Conservation (phyloP, 2,797 vertebrate species). For the Syndactyla subalaris region DNA sequence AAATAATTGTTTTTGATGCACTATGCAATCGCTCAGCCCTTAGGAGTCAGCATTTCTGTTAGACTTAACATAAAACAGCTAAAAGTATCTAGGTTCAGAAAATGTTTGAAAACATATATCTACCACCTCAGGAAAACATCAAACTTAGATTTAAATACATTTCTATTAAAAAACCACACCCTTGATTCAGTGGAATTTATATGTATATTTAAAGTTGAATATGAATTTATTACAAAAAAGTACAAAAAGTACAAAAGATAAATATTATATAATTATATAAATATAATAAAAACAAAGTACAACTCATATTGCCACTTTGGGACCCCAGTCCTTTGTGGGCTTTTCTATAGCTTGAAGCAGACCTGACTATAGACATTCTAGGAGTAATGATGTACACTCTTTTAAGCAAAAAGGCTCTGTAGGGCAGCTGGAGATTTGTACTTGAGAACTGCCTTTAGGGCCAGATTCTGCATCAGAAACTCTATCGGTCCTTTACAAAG, state of each 20-base stretch:
- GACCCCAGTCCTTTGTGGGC: background rate
- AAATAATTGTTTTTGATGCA: background rate
- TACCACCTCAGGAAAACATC: background rate
- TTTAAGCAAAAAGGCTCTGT: background rate
- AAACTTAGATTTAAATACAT: background rate
- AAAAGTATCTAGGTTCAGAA: background rate
- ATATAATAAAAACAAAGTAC: background rate
- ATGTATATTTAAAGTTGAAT: background rate
- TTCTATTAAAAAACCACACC: background rate
- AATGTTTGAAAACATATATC: background rate
- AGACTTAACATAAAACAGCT: background rate
- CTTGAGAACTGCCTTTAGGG: conserved; percentile 20
- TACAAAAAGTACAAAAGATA: background rate
- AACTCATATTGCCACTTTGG: background rate
- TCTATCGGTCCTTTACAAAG: background rate
- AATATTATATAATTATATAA: background rate
- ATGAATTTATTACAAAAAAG: background rate
- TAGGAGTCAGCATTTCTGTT: background rate
- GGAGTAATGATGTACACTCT: background rate
- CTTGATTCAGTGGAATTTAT: background rate
- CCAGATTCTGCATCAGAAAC: background rate
- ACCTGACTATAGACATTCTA: background rate
- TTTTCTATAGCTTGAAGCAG: background rate
- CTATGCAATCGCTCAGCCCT: background rate
- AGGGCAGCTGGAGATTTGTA: background rate